Conservation (phyloP, 2,888 invertebrate genomes). For the Scaptomyza tumidula region DNA sequence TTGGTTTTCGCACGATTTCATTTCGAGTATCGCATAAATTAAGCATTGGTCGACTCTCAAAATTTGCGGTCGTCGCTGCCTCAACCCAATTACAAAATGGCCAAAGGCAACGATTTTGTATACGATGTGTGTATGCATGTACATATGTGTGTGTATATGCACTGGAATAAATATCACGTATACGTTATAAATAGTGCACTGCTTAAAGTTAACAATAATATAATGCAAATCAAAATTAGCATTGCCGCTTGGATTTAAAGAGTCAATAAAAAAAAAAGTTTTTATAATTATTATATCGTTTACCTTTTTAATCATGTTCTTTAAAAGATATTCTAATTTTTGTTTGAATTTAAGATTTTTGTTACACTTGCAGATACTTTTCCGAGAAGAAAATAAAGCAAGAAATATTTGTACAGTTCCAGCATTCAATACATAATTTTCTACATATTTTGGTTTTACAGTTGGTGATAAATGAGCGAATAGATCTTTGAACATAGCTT, state of each 20-base stretch:
- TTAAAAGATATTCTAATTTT: not conserved
- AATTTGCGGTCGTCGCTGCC: conserved; percentile 40
- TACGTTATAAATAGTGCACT: too few relatives aligned
- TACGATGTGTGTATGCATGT: not conserved
- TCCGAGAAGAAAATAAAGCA: too few relatives aligned
- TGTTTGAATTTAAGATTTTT: too few relatives aligned
- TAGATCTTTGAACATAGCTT: too few relatives aligned
- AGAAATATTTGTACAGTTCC: too few relatives aligned
- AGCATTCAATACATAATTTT: too few relatives aligned
- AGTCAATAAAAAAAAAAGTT: too few relatives aligned
- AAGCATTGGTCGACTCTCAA: conserved; percentile 48
- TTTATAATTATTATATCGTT: too few relatives aligned
- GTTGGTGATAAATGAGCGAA: too few relatives aligned
- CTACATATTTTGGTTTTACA: too few relatives aligned
- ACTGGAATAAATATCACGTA: not conserved
- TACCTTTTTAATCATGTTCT: too few relatives aligned
- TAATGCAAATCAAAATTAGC: not conserved
- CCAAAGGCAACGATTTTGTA: conserved; percentile 7
- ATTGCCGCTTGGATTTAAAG: not conserved
- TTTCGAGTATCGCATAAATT: conserved; percentile 70
- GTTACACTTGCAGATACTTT: too few relatives aligned
- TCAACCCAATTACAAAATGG: conserved; percentile 19
- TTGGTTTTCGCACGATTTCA: conserved; percentile 73
- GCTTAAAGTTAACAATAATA: not conserved
- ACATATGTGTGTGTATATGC: not conserved